These are phyloP conservation scores for Camponotus fellah DNA, from an alignment of 2,888 invertebrate genomes.

Conservation along the genomic window DNA sequence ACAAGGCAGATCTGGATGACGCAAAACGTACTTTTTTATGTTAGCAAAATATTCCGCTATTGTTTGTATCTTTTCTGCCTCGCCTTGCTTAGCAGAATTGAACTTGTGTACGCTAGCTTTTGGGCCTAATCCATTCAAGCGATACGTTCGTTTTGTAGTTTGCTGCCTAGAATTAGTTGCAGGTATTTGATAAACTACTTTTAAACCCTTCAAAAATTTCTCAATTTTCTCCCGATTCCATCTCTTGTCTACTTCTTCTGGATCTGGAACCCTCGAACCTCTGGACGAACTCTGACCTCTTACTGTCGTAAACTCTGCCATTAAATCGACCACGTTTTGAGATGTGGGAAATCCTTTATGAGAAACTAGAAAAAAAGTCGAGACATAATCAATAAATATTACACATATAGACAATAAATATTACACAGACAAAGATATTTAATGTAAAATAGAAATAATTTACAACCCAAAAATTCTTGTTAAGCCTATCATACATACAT, in stretches of 20 bases:
- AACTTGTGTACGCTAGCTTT: constrained; percentile 85
- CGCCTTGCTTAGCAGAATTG: constrained; percentile 66
- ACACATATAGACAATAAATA: not conserved
- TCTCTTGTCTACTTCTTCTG: constrained; percentile 42
- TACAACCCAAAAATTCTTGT: not conserved
- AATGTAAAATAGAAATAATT: not conserved
- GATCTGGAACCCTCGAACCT: not conserved
- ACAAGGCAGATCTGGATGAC: constrained; percentile 92
- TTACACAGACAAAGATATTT: constrained; percentile 2
- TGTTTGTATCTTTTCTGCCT: constrained; percentile 73
- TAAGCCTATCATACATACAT: not conserved
- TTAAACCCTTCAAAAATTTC: constrained; percentile 86
- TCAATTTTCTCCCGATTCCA: constrained; percentile 70
- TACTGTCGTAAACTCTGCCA: constrained; percentile 69
- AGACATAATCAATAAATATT: constrained; percentile 17
- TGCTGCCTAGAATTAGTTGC: too few species aligned
- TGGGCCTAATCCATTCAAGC: constrained; percentile 85
- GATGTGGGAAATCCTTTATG: constrained; percentile 92
- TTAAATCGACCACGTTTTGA: constrained; percentile 87
- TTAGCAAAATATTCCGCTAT: constrained; percentile 86
- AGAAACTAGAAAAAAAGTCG: constrained; percentile 88
- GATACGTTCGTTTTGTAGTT: constrained; percentile 86
- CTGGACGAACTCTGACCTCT: too few species aligned
- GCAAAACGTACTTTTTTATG: constrained; percentile 85
- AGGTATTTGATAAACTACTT: constrained; percentile 87